These are phyloP conservation scores for Oligia fasciuncula DNA, from an alignment of 2,888 invertebrate species.

Conservation along the genomic window DNA sequence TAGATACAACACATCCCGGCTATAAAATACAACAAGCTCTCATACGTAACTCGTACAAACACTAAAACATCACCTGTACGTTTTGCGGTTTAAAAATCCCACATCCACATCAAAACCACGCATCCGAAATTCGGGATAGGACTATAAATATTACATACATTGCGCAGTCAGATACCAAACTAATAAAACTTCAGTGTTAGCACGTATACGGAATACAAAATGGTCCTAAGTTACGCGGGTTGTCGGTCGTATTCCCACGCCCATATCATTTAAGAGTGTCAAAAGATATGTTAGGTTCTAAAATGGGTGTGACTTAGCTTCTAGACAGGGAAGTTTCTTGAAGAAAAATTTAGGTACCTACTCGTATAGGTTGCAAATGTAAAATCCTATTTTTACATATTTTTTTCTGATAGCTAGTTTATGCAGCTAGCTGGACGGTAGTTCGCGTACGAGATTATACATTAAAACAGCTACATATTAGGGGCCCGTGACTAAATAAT, in stretches of 20 bases:
- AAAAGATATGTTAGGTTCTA: constrained; percentile 39
- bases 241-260: constrained; percentile 42
- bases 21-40: not conserved
- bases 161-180: constrained; percentile 58
- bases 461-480: not conserved
- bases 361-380: not conserved
- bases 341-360: no score
- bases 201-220: constrained; percentile 62
- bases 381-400: not conserved
- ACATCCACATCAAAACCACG: constrained; percentile 5
- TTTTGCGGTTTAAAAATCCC: constrained; percentile 42
- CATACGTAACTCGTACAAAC: constrained; percentile 23
- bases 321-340: constrained; percentile 13
- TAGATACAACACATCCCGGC: not conserved
- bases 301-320: constrained; percentile 32
- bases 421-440: not conserved
- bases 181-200: constrained; percentile 67
- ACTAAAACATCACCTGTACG: constrained; percentile 42
- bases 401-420: not conserved
- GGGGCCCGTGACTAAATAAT: no score
- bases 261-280: constrained; percentile 48
- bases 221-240: constrained; percentile 31
- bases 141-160: constrained; percentile 64
- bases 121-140: constrained; percentile 46
- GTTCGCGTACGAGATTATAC: not conserved